A percentile compares a stretch with the other conserved stretches of the same genome.
phyloP scores from a whole-genome alignment of 1,140 invertebrate species.

The Magallana angulata region DNA sequence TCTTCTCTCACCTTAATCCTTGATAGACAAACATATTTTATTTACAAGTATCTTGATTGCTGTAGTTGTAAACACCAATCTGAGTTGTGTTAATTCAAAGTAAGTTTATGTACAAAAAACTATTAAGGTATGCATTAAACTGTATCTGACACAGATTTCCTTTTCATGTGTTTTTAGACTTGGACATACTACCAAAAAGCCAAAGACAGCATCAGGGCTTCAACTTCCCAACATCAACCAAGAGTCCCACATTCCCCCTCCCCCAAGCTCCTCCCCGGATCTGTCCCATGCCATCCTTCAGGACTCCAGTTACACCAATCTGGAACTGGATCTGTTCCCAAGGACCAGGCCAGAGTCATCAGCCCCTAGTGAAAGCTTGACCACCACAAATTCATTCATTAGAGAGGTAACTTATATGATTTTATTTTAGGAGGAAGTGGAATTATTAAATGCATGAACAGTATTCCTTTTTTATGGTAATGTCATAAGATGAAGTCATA shows the following conservation, averaged over 20 bases:
- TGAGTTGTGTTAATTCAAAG: too few species aligned
- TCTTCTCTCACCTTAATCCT: too few species aligned
- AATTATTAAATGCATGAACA: background rate
- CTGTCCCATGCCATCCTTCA: slow-evolving; percentile 49
- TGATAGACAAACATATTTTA: too few species aligned
- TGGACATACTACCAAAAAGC: slow-evolving; percentile 14
- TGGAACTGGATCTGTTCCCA: slow-evolving; percentile 67
- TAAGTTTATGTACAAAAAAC: too few species aligned
- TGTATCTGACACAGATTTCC: background rate
- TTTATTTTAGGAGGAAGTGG: background rate
- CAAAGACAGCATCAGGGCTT: background rate
- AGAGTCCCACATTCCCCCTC: slow-evolving; percentile 41
- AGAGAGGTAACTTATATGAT: slow-evolving; percentile 31
- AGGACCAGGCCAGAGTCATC: slow-evolving; percentile 63
- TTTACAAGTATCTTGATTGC: too few species aligned
- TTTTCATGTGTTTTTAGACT: slow-evolving; percentile 30
- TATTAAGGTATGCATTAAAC: too few species aligned
- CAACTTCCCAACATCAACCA: slow-evolving; percentile 13
- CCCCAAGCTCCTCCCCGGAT: slow-evolving; percentile 64
- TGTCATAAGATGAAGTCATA: background rate
- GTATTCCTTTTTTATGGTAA: background rate
- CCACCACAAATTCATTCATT: slow-evolving; percentile 41
- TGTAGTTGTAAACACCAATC: too few species aligned
- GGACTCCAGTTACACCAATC: slow-evolving; percentile 30
- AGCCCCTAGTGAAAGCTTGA: slow-evolving; percentile 57